phyloP scores from a whole-genome alignment of 2,797 vertebrate genomes.

The Nannoperca australis region DNA sequence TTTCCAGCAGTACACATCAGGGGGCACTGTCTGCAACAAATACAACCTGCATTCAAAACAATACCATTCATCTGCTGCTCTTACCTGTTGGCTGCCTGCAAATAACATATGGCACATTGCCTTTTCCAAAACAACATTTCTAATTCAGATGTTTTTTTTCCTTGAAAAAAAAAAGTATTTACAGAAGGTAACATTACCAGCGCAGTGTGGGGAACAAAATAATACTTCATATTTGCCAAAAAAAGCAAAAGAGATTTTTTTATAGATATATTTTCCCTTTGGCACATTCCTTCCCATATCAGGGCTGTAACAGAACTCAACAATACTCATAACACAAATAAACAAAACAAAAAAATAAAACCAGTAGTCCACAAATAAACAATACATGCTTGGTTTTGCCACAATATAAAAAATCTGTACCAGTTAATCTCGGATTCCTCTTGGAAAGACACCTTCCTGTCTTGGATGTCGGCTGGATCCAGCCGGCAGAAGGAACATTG shows the following conservation, averaged over 20 bases:
- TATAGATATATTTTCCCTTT: slow-evolving; percentile 37
- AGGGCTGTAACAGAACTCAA: slow-evolving; percentile 45
- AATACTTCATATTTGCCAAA: slow-evolving; percentile 77
- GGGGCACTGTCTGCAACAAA: slow-evolving; percentile 55
- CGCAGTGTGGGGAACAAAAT: slow-evolving; percentile 43
- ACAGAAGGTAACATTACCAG: slow-evolving; percentile 13
- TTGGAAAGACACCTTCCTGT: neutral
- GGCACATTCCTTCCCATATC: slow-evolving; percentile 45
- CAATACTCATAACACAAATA: slow-evolving; percentile 24
- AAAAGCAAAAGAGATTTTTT: slow-evolving; percentile 29
- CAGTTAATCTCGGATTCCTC: slow-evolving; percentile 10
- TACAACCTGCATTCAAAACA: slow-evolving; percentile 26
- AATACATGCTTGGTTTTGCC: slow-evolving; percentile 28
- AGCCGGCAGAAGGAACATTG: slow-evolving; percentile 1
- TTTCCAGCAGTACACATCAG: slow-evolving; percentile 60
- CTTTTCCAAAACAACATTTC: slow-evolving; percentile 19
- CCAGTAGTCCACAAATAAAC: neutral
- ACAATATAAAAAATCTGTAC: slow-evolving; percentile 21
- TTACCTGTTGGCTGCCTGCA: neutral
- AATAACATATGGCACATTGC: neutral
- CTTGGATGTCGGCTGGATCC: neutral
- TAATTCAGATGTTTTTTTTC: neutral
- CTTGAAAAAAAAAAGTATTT: slow-evolving; percentile 3
- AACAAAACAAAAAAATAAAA: slow-evolving; percentile 11
- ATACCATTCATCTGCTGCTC: slow-evolving; percentile 18